phyloP scores from a whole-genome alignment of 2,888 invertebrate species.

The Scaeva pyrastri region DNA sequence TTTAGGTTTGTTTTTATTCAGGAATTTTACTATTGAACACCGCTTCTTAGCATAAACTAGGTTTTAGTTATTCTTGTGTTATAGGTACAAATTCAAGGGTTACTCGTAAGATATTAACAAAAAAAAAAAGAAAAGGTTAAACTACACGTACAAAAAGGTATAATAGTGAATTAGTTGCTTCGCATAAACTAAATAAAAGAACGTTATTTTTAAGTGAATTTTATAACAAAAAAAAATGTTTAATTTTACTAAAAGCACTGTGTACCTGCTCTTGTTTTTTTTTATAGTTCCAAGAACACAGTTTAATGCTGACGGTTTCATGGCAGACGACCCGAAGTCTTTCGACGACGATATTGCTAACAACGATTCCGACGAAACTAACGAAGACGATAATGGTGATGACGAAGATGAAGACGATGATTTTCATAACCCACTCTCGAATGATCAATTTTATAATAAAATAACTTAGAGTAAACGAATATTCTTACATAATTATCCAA shows the following conservation, averaged over 20 bases:
- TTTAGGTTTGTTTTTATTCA: too few species aligned
- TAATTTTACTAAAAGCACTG: neutral
- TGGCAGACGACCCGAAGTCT: slow-evolving; percentile 77
- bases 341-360: slow-evolving; percentile 55
- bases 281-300: slow-evolving; percentile 78
- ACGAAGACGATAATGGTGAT: slow-evolving; percentile 70
- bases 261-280: slow-evolving; percentile 25
- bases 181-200: too few species aligned
- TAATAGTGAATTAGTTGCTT: too few species aligned
- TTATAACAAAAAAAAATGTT: too few species aligned
- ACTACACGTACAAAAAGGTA: too few species aligned
- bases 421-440: slow-evolving; percentile 54
- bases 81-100: too few species aligned
- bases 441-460: slow-evolving; percentile 64
- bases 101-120: too few species aligned
- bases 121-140: too few species aligned
- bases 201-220: too few species aligned
- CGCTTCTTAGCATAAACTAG: too few species aligned
- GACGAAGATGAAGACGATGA: slow-evolving; percentile 64
- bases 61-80: too few species aligned
- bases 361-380: slow-evolving; percentile 65
- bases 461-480: slow-evolving; percentile 45
- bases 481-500: slow-evolving; percentile 1
- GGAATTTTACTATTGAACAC: too few species aligned
- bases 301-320: slow-evolving; percentile 77